These are phyloP conservation scores for Haemorhous mexicanus DNA, from an alignment of 2,113 vertebrate genomes.

Conservation along the genomic window DNA sequence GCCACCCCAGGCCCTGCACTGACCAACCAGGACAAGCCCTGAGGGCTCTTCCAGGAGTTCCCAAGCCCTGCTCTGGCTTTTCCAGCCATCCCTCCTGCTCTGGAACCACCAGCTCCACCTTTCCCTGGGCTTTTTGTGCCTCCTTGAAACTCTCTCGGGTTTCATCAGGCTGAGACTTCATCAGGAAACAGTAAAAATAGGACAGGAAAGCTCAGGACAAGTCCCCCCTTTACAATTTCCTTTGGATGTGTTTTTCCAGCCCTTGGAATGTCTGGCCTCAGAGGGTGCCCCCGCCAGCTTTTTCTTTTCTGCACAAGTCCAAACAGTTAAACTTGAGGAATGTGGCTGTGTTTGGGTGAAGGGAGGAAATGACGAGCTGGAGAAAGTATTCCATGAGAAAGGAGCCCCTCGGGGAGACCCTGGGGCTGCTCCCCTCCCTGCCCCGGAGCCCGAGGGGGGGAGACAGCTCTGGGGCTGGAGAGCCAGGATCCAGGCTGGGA, in stretches of 20 bases:
- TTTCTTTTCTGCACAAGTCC: conserved; percentile 10
- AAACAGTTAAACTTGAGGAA: conserved; percentile 55
- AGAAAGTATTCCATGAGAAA: conserved; percentile 49
- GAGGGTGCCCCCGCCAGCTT: conserved; percentile 6
- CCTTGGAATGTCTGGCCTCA: conserved; percentile 51
- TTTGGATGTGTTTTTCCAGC: conserved; percentile 46
- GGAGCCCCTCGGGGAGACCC: conserved; percentile 16
- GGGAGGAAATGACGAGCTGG: conserved; percentile 54
- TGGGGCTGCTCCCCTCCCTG: not conserved
- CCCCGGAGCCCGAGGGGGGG: not conserved
- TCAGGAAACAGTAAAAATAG: conserved; percentile 54
- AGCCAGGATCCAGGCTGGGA: not conserved
- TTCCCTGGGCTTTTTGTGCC: not conserved
- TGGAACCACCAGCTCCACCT: rapidly evolving
- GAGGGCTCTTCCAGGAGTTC: not conserved
- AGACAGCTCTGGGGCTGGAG: not conserved
- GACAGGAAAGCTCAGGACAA: conserved; percentile 42
- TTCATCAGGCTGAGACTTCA: not conserved
- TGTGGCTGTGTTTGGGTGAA: conserved; percentile 42
- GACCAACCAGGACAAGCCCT: not conserved
- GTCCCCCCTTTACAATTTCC: conserved; percentile 34
- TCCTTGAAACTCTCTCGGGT: not conserved
- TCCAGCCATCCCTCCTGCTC: not conserved
- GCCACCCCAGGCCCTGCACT: not conserved
- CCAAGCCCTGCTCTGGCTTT: not conserved